Base-by-base conservation (phyloP, 1,140 invertebrate species). In the Drosophila parabipectinata region DNA sequence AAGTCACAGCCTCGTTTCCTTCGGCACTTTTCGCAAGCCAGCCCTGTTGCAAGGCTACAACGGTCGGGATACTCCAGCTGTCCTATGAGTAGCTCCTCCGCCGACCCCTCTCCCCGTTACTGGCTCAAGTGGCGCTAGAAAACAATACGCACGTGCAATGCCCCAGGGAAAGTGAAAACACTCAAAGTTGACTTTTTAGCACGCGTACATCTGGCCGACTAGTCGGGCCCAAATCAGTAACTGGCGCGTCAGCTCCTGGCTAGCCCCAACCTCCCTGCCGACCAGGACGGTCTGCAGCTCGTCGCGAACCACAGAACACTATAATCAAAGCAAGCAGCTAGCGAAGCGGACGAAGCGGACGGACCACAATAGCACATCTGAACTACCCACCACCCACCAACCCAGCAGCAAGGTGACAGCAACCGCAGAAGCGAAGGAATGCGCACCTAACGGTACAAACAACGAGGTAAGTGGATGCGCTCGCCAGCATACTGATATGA, bases 181-280 rank as follows among this genome's bases (percentile, higher is more conserved):
- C 83, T 88, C 51, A 58, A 87, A 77, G 79, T 72, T 79, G 84
- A 88, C 76, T 77, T 88, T 88, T 83, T 48, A 77, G 72, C 75
- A 79, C 79, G 45, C 45, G 47, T 39, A 32, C 37, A 52, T 73
- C 83, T 67, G 62, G 51, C 76, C 56, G 68, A 83, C 72, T 77
- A 68, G 55, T 74, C 56, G 73, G 68, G 63, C 71, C 66, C 28
- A 56, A 55, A 53, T 64, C 69, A 44, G 37, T 53, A 55, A 64
- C 77, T 45, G 57, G 71, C 34, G 45, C 56, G 26, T 69, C 62
- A 67, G 61, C 64, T 63, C 64, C 66, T 64, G 54, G 50, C 57
- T 51, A 28, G 6, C 4, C 48, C 44, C 26, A 15, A 37, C 54
- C 41, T 45, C 18, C 28, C 30, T 8, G 7, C 62, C 47, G 3